Percentiles rank a stretch among this genome's conserved stretches.
phyloP scores from a whole-genome alignment of 2,113 vertebrate genomes.

The Trogon surrucura region DNA sequence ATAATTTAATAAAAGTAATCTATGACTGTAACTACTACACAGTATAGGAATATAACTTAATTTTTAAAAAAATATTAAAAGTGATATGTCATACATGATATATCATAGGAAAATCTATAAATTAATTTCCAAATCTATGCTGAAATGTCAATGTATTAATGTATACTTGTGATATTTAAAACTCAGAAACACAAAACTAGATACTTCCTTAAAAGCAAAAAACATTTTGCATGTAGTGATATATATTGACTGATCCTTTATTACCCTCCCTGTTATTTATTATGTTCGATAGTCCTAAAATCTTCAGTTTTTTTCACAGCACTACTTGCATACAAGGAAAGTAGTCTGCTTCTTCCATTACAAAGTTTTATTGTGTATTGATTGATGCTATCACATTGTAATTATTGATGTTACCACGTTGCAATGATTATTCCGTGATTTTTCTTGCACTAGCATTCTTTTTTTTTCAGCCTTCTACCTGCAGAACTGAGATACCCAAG shows the following conservation, averaged over 20 bases:
- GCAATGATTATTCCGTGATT: neutral
- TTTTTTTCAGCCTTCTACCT: neutral
- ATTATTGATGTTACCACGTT: neutral
- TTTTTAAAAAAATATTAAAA: neutral
- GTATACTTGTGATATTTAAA: neutral
- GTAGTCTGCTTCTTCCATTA: neutral
- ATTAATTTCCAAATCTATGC: neutral
- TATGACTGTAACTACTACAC: neutral
- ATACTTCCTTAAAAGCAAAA: neutral
- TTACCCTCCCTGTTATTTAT: neutral
- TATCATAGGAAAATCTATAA: neutral
- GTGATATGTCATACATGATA: neutral
- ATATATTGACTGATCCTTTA: neutral
- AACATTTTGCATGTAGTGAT: neutral
- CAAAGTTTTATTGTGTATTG: neutral
- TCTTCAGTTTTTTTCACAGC: neutral
- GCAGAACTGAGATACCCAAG: neutral
- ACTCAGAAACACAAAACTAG: neutral
- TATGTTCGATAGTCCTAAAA: neutral
- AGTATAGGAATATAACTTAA: neutral
- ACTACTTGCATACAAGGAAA: neutral
- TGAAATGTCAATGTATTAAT: neutral
- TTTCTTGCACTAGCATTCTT: neutral
- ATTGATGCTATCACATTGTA: neutral
- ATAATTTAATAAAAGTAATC: neutral